Base-by-base conservation (phyloP, 2,797 vertebrate species). In the Phoeniculus purpureus region DNA sequence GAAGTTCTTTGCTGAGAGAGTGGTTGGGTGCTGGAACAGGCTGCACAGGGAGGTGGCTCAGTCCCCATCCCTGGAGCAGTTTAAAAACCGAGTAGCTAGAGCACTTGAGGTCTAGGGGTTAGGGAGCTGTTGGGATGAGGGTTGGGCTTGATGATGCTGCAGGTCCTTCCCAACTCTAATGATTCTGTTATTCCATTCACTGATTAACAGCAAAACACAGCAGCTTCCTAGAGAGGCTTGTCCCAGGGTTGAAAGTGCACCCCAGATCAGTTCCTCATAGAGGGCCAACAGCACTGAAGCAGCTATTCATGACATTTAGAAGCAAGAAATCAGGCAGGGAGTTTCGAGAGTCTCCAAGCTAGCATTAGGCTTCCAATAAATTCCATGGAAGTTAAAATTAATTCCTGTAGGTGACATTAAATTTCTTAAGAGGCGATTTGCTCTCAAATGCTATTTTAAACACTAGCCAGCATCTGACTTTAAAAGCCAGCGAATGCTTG, bases 251-350 rank as follows among this genome's bases (percentile, higher is more conserved):
- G 16, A n/a, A 62, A 76, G 51, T 2, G 26, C 70, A 68, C 72
- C 10, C 7, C 11, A 34, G 85, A 67, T 54, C 62, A 40, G 43
- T 66, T 87, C 56, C 48, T 75, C 40, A n/a, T 12, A 19, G 52
- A 31, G 87, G 87, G 34, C 75, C 89, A 93, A 85, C 77, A 92
- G 74, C 85, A 75, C 77, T 93, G 83, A 47, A 43, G 62, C 23
- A 56, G 20, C 48, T 66, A 73, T 70, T 84, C 74, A 31, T 73
- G 67, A 73, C 60, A 73, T 60, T 88, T 52, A 25, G 14, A 60
- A 58, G 60, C 83, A 61, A 83, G 10, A 85, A 81, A 76, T 79
- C 65, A 55, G 67, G 7, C 78, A 84, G 72, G 56, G 72, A 92
- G 27, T 80, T 88, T 12, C 79, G 85, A 86, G 14, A 86, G 14